Percentiles rank a stretch among this genome's conserved stretches.
These are phyloP conservation scores for Incurvaria masculella DNA, from an alignment of 2,888 invertebrate species.

Conservation along the genomic window DNA sequence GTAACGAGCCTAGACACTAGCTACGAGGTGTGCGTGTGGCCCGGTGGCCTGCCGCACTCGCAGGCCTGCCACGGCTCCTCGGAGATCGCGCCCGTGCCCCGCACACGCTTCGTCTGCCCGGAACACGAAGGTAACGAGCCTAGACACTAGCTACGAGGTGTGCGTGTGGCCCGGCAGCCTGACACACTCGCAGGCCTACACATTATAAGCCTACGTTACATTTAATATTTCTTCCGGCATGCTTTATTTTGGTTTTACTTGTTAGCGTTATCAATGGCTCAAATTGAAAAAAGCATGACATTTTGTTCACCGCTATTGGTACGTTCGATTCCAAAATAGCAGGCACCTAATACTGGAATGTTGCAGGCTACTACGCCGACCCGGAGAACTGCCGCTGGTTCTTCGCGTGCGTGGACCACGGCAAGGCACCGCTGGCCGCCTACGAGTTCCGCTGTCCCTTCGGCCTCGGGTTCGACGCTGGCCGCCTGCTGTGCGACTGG, in stretches of 20 bases:
- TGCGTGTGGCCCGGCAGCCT: constrained; percentile 79
- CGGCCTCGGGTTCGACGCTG: constrained; percentile 73
- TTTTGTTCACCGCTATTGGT: no score
- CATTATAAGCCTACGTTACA: no score
- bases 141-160: constrained; percentile 72
- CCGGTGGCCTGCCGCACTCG: constrained; percentile 66
- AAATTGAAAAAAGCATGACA: no score
- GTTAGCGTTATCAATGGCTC: no score
- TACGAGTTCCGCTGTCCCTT: constrained; percentile 83
- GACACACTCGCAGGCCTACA: constrained; percentile 67
- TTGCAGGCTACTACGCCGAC: constrained; percentile 71
- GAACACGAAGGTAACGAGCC: constrained; percentile 60
- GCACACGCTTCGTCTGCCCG: constrained; percentile 65
- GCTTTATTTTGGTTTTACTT: no score
- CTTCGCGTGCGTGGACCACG: constrained; percentile 76
- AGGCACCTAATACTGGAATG: no score
- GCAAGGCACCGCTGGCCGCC: constrained; percentile 59
- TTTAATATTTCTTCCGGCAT: no score
- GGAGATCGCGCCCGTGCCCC: constrained; percentile 73
- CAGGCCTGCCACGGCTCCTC: constrained; percentile 74
- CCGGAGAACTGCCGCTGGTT: constrained; percentile 82
- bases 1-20: constrained; percentile 63
- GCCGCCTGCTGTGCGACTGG: constrained; percentile 71
- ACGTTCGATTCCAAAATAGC: no score
- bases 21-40: constrained; percentile 80